Evolutionary conservation across 2,113 vertebrate species (phyloP), one percentile per base, ranked within the genome.

Genomic region (Tricholaema leucomelas): DNA sequence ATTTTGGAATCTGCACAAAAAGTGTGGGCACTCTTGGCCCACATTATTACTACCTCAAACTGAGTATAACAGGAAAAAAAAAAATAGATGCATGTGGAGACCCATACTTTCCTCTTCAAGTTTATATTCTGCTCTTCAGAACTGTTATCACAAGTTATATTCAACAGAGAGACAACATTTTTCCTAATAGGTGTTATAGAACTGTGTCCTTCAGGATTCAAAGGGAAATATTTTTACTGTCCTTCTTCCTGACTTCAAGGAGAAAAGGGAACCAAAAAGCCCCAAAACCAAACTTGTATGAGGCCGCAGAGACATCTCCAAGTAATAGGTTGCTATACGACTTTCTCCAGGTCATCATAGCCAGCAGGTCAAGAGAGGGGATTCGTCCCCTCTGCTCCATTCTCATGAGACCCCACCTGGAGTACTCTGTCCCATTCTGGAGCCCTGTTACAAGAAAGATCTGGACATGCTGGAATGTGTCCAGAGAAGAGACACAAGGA

Each of bases 21-120:
- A 79, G 66, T 91, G 84, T 88, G 75, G 84, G 67, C 74, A 91
- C 78, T 87, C 67, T 87, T 92, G 89, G 78, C 75, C 44, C 15
- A 24, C 33, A 8, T 64, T 84, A 71, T 16, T 75, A 20, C 74
- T 87, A 50, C 89, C 70, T 94, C 78, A 92, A 79, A 76, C n/a
- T 1, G 2, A 70, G 31, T 17, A 6, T 82, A 20, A 71, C 42
- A 81, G 59, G 66, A 72, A 78, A 87, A 67, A 10, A 70, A 72
- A 78, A 87, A 67, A 10, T 73, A 36, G 36, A 15, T 89, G 19
- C 11, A n/a, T 71, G n/a, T 83, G 64, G 46, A 88, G n/a, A 89
- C 27, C 31, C 69, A 5, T 55, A 54, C 9, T 21, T 84, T 90
- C 66, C 31, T 71, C 17, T 66, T 85, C 18, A 58, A 73, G 8